Percentiles rank a stretch among this genome's conserved stretches.
Conservation (phyloP, 1,140 invertebrate genomes). For the Pomacea maculata region DNA sequence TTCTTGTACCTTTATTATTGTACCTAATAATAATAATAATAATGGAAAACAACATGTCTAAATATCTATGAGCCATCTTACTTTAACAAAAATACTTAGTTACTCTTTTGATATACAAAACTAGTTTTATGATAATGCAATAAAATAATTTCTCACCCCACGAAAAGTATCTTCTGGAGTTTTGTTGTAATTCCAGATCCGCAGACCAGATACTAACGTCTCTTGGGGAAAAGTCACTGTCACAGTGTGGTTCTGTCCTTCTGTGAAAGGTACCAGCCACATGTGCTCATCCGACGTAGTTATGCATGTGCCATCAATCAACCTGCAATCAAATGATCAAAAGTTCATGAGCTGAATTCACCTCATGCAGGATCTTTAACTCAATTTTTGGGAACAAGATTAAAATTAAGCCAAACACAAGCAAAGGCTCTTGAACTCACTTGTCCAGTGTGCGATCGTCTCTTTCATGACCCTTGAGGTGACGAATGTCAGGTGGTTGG, state of each 20-base stretch:
- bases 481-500: conserved; percentile 56
- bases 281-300: conserved; percentile 67
- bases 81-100: not conserved
- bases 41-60: no score
- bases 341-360: no score
- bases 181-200: conserved; percentile 85
- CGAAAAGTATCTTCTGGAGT: conserved; percentile 77
- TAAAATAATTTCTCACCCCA: conserved; percentile 69
- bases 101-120: not conserved
- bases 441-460: conserved; percentile 65
- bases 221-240: conserved; percentile 57
- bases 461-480: conserved; percentile 57
- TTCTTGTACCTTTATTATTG: no score
- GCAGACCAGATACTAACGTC: conserved; percentile 67
- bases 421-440: conserved; percentile 42
- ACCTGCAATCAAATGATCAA: conserved; percentile 48
- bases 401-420: no score
- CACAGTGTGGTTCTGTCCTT: conserved; percentile 54
- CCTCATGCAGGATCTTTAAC: no score
- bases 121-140: not conserved
- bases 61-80: no score
- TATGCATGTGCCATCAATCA: conserved; percentile 66
- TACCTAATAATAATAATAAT: no score
- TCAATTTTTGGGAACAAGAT: no score
- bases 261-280: conserved; percentile 68